Evolutionary conservation across 2,113 vertebrate species (phyloP).

Genomic region (Anthoscopus minutus): DNA sequence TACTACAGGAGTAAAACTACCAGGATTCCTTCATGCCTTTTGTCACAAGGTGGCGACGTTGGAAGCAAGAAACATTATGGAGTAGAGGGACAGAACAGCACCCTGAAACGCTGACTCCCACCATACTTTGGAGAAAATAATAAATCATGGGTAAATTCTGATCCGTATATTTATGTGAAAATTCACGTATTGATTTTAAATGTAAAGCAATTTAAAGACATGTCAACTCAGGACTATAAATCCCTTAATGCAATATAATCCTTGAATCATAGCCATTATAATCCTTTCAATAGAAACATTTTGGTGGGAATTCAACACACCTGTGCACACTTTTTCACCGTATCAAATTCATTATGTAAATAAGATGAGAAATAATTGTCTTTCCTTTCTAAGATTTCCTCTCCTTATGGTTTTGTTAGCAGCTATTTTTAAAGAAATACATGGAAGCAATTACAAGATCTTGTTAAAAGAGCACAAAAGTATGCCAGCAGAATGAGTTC

Average conservation of each 20-base stretch:
- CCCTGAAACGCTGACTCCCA: not conserved
- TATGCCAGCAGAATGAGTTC: not conserved
- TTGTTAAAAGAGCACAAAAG: not conserved
- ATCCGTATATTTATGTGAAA: not conserved
- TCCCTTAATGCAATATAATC: not conserved
- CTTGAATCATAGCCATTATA: not conserved
- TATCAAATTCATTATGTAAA: not conserved
- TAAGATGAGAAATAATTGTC: not conserved
- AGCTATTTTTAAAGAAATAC: not conserved
- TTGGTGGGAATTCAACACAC: not conserved
- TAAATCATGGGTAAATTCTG: not conserved
- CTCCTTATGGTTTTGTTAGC: not conserved
- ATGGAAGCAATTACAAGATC: not conserved
- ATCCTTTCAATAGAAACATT: not conserved
- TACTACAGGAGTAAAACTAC: not conserved
- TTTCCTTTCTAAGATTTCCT: not conserved
- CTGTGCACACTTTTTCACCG: not conserved
- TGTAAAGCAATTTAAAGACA: not conserved
- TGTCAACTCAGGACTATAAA: not conserved
- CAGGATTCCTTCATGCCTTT: not conserved
- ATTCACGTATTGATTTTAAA: not conserved
- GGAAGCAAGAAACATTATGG: not conserved
- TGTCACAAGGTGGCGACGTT: slow-evolving; percentile 35
- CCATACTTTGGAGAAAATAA: not conserved
- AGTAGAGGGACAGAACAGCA: not conserved